Base-by-base conservation (phyloP, 2,888 invertebrate species). In the Invenusta paracnida region DNA sequence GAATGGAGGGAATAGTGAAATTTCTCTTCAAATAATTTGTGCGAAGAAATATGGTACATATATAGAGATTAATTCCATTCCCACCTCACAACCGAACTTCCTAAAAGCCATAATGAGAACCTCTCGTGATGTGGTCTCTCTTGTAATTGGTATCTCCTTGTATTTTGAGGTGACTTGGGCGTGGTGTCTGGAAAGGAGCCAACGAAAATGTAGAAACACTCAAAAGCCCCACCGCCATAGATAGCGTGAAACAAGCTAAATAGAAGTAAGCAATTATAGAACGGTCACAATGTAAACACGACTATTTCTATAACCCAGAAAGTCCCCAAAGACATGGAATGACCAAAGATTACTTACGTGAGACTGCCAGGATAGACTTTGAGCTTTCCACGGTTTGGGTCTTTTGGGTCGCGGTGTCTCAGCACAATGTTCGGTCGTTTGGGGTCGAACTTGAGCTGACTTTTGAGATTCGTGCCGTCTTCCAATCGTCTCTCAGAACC, bases 381-480 rank as follows among this genome's bases (percentile, higher is more conserved):
- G 86, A 99, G 96, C 91, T 95, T 95, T 86, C 97, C 97, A 88
- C 94, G 93, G 88, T 95, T 95, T 88, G 94, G 94, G 91, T 96
- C 96, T 89, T 94, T 94, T 82, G 85, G 30, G 92, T 95, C 96
- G 92, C 94, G 94, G 93, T 97, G 97, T 88, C 98, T 94, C 88
- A 99, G 94, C 93, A 96, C 97, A 88, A 98, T 94, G 87, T 97
- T 97, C 87, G 97, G 97, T 91, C 98, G 94, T 92, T 97, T 97
- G 90, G 97, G 97, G 90, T 98, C 98, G 89, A 95, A 86, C 28
- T 31, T 73, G 29, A 86, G 81, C 79, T 86, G 86, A 27, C 67
- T 31, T n/a, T 86, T 67, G 25, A 86, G 86, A n/a, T 67, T 73
- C 17, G 29, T 73, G 2, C 30, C 85, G 23, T 86, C 86, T 23